Evolutionary conservation across 2,113 vertebrate species (phyloP), one percentile per base, ranked within the genome.

Genomic region (Rhabdornis inornatus): DNA sequence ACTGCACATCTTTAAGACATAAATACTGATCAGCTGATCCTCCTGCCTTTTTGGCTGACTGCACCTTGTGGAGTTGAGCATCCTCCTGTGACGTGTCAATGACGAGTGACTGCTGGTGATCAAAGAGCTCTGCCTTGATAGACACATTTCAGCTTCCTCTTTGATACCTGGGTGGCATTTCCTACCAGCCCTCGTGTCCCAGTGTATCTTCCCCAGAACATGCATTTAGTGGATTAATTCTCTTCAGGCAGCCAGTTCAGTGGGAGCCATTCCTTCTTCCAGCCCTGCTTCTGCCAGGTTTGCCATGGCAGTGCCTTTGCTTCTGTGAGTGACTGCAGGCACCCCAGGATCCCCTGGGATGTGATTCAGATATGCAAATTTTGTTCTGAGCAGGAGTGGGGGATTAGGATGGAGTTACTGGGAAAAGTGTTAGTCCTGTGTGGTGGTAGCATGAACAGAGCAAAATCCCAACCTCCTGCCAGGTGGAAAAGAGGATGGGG

Each of bases 71-170:
- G 91, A 86, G 93, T 7, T 75, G 93, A 95, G 92, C 88, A 92
- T 94, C 89, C 53, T 74, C 71, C 81, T 97, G 94, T 94, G 96
- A 95, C 96, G 95, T 96, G 96, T 56, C 92, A 97, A 97, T 93
- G 95, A 63, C 3, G 10, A 79, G 92, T 95, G 96, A 79, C 95
- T 97, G 74, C 74, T 68, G 81, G 13, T 95, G 96, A 96, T 97
- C 94, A 96, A 96, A 96, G 94, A 52, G 22, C 22, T 1, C 8
- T 49, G 84, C 2, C 71, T 81, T 93, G 95, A 95, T 83, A 56
- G 95, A 63, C 85, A 35, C 25, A 79, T 82, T 76, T 94, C 94
- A 94, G 70, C 89, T 59, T 57, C 80, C 66, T 59, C 56, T 71
- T 77, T 85, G 89, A 76, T 88, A 86, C 74, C 87, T n/a, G 44